These are phyloP conservation scores for Eulemur mongoz DNA, from an alignment of 2,797 vertebrate species.

Conservation along the genomic window DNA sequence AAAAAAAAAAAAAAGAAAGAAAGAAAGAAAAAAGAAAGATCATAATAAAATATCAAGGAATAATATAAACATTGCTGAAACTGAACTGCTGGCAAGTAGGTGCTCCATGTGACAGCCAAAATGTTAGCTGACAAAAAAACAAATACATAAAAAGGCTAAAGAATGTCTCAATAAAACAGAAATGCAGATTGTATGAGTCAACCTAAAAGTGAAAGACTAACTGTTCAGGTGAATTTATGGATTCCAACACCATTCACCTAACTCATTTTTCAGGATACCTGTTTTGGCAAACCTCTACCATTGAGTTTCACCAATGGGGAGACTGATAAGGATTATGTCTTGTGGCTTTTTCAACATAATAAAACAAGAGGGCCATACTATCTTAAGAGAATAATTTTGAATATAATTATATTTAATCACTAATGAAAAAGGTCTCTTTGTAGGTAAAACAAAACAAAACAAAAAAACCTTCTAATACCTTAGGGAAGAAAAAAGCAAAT, in stretches of 20 bases:
- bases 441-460: conserved; percentile 22
- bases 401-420: conserved; percentile 28
- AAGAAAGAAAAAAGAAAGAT: background rate
- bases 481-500: background rate
- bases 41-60: conserved; percentile 5
- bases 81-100: background rate
- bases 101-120: background rate
- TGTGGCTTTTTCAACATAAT: background rate
- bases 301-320: background rate
- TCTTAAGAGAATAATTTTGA: conserved; percentile 33
- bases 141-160: background rate
- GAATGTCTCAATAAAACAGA: background rate
- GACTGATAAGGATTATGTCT: background rate
- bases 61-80: conserved; percentile 25
- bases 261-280: background rate
- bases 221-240: background rate
- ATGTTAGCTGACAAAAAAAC: background rate
- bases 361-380: background rate
- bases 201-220: background rate
- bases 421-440: conserved; percentile 26
- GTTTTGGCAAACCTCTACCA: background rate
- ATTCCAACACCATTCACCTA: background rate
- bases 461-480: background rate
- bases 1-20: background rate
- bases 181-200: background rate